Evolutionary conservation across 2,797 vertebrate species (phyloP), one percentile per base, ranked within the genome.

Genomic region (Rhynchotus rufescens): DNA sequence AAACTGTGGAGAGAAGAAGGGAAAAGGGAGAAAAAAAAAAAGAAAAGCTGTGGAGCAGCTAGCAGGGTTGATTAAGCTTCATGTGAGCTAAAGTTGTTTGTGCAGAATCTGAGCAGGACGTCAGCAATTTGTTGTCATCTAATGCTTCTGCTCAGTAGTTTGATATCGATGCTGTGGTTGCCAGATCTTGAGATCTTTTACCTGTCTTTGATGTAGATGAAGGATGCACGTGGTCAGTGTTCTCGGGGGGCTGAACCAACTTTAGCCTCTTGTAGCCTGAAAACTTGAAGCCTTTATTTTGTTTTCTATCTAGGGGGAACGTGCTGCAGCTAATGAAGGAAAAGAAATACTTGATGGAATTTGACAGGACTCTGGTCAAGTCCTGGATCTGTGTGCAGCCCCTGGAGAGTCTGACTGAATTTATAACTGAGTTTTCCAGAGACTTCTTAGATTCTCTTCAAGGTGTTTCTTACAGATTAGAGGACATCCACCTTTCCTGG

Each of bases 331-430:
- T 96, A 20, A 96, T 99, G 94, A 94, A 89, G 38, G 57, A 3
- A 1, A 69, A 97, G 69, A 84, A 71, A 26, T 88, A 98, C 89
- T 49, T 99, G 93, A 92, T 98, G 88, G 62, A 96, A 1, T 40
- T 98, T 3, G 98, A 99, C n/a, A 6, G 7, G 12, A 78, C 94
- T 30, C 94, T 98, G 56, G 87, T 97, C 89, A 98, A 97, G 5
- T 98, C 99, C 32, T 99, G 98, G 97, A 96, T 99, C 84, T 98
- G 80, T 68, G 74, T 99, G 89, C 79, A 99, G 77, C 93, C 97
- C 30, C 20, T 98, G 79, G 32, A 73, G 3, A 61, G 84, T 2
- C 90, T 98, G 74, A 7, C 36, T 3, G 94, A 97, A 6, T 98
- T 97, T 88, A 49, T 97, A 22, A 23, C 2, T 6, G 36, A 19